A percentile compares a stretch with the other conserved stretches of the same genome.
phyloP scores from a whole-genome alignment of 92 coral and sea anemone species.

The Paragorgia papillata region DNA sequence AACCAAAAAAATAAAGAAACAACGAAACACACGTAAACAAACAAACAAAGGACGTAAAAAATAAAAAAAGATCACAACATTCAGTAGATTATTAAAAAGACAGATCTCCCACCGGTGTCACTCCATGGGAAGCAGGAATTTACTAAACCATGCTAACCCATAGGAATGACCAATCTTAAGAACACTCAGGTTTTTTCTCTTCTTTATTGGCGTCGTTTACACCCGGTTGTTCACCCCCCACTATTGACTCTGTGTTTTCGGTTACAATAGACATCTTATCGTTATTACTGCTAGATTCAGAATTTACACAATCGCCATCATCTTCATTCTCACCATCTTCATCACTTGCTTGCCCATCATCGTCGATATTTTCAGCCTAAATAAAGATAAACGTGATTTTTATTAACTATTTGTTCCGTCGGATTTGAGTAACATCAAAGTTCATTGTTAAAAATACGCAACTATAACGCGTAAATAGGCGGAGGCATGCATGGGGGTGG shows the following conservation, averaged over 20 bases:
- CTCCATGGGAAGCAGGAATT: constrained; percentile 18
- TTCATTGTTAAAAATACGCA: no score
- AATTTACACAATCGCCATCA: background rate
- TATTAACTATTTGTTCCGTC: background rate
- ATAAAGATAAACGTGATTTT: background rate
- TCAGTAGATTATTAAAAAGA: background rate
- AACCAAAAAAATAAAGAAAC: constrained; percentile 2
- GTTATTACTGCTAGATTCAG: constrained; percentile 8
- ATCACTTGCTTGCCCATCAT: background rate
- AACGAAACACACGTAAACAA: background rate
- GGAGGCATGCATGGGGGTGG: no score
- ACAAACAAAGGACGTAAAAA: background rate
- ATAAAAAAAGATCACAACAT: background rate
- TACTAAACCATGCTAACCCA: constrained; percentile 6
- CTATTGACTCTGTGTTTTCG: constrained; percentile 23
- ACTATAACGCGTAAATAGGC: no score
- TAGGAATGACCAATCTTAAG: constrained; percentile 39
- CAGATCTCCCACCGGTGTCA: background rate
- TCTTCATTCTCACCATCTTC: background rate
- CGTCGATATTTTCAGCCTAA: constrained; percentile 2
- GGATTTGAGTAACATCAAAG: background rate
- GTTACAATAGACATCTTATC: constrained; percentile 40
- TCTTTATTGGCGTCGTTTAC: constrained; percentile 48
- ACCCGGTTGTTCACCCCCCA: constrained; percentile 22
- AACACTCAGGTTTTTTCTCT: constrained; percentile 42